Evolutionary conservation across 2,888 invertebrate species (phyloP).

Genomic region (Macaria notata): DNA sequence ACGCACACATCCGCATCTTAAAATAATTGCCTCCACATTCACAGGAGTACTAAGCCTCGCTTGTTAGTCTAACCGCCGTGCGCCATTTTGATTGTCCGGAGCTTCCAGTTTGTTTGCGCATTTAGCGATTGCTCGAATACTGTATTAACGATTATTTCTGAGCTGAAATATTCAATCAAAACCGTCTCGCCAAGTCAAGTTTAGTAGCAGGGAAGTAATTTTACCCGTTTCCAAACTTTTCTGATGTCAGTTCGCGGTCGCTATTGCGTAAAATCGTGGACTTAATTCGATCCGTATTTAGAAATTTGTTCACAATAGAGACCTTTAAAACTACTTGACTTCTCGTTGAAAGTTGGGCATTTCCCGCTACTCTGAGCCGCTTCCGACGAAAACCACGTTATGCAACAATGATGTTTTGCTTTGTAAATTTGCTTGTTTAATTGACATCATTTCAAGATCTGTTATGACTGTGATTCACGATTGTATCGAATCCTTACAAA

Average conservation of each 20-base stretch:
- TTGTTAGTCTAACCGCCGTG: constrained; percentile 19
- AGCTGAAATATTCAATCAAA: constrained; percentile 21
- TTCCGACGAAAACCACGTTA: neutral
- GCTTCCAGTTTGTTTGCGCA: constrained; percentile 6
- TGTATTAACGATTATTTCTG: constrained; percentile 18
- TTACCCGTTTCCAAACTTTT: constrained; percentile 41
- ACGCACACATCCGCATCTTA: constrained; percentile 29
- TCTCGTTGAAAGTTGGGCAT: constrained; percentile 26
- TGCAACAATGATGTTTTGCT: constrained; percentile 6
- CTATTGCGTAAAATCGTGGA: constrained; percentile 37
- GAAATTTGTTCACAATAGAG: constrained; percentile 41
- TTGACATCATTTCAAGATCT: neutral
- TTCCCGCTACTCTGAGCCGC: constrained; percentile 12
- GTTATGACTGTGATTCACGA: neutral
- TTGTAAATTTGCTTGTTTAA: constrained; percentile 2
- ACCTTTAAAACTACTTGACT: constrained; percentile 33
- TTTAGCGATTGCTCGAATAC: constrained; percentile 11
- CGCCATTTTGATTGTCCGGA: constrained; percentile 19
- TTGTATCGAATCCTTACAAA: neutral
- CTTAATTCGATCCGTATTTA: constrained; percentile 41
- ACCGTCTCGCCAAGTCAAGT: constrained; percentile 42
- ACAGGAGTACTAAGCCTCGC: constrained; percentile 15
- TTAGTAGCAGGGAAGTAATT: constrained; percentile 41
- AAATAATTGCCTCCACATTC: constrained; percentile 35
- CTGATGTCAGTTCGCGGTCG: constrained; percentile 32